Evolutionary conservation across 2,888 invertebrate species (phyloP), one percentile per base, ranked within the genome.

Genomic region (Dryobota labecula): DNA sequence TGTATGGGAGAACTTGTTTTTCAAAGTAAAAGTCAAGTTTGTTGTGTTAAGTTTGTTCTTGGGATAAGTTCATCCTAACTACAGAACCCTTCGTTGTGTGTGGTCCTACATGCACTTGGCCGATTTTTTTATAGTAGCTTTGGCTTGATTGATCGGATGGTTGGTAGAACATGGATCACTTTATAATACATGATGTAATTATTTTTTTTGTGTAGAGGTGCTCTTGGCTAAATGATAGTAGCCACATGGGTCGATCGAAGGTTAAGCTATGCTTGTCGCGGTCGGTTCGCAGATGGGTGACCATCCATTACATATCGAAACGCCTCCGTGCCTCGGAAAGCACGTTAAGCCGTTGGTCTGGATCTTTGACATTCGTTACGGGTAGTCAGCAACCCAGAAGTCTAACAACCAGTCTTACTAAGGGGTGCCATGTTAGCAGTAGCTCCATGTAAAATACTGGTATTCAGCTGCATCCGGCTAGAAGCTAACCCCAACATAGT

Each of bases 101-200:
- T 33, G 33, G 33, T 33, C 4, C 33, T 4, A 33, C 33, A 33
- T 6, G 33, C 33, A 33, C 41, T 57, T n/a, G n/a, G n/a, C n/a
- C n/a, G n/a, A n/a, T 64, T 43, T 65, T 77, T 45, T n/a, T 53
- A 45, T 27, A 45, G 51, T 5, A 54, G n/a, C 4, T 66, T 33
- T 0, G 27, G 15, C 2, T 53, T 49, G 27, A 41, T 65, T 58
- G 30, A 58, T 49, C 43, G 15, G 20, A 7, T 20, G 2, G 27
- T 33, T 75, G 2, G 20, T 20, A 2, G 8, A 24, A 73, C 41
- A 36, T 65, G n/a, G 13, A 27, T 49, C 18, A 30, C 9, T 41
- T 41, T 20, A 60, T 13, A 13, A n/a, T n/a, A n/a, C n/a, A n/a
- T n/a, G n/a, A n/a, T n/a, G n/a, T 38, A 13, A 13, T 9, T 13